phyloP scores from a whole-genome alignment of 2,888 invertebrate genomes.

The Idaea dimidiata region DNA sequence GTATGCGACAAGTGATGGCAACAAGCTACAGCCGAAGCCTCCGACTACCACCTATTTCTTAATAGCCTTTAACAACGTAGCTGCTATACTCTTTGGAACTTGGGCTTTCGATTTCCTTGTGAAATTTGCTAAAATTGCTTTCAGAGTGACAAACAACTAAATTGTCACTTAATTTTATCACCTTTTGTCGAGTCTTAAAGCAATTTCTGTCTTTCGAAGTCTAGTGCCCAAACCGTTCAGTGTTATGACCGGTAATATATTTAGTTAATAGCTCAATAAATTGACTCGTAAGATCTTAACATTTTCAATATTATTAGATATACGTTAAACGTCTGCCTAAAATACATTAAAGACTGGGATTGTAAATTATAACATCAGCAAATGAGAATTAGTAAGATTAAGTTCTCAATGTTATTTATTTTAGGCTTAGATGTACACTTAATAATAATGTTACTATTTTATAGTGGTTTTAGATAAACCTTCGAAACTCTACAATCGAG shows the following conservation, averaged over 20 bases:
- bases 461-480: no score
- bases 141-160: background rate
- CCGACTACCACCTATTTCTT: no score
- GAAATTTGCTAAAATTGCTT: no score
- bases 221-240: background rate
- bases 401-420: background rate
- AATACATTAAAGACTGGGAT: constrained; percentile 2
- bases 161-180: background rate
- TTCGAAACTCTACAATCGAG: no score
- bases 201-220: background rate
- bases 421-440: background rate
- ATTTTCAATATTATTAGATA: constrained; percentile 17
- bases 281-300: constrained; percentile 34
- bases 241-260: constrained; percentile 34
- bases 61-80: no score
- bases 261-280: constrained; percentile 49
- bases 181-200: background rate
- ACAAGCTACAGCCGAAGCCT: no score
- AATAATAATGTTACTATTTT: no score
- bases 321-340: constrained; percentile 7
- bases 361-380: constrained; percentile 10
- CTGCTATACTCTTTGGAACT: no score
- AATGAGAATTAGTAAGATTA: background rate
- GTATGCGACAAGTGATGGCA: no score
- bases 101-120: no score